Conservation (phyloP, 2,888 invertebrate species). For the Heliconius sara region DNA sequence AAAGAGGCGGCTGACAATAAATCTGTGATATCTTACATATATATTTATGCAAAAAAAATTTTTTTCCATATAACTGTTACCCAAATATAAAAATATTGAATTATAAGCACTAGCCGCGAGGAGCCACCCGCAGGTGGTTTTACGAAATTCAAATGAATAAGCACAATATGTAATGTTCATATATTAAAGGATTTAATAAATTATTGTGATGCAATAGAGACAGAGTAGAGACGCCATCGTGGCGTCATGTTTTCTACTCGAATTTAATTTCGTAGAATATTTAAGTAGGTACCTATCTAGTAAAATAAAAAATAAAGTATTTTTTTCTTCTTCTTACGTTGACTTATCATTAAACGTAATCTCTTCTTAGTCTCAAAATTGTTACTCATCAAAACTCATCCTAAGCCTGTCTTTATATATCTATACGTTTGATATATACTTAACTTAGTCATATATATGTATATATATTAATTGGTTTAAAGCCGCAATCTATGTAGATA, state of each 20-base stretch:
- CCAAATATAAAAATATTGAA: slow-evolving; percentile 28
- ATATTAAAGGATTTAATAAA: slow-evolving; percentile 3
- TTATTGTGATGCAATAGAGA: background rate
- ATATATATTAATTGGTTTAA: no score
- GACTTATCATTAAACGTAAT: no score
- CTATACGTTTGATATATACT: no score
- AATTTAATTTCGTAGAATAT: background rate
- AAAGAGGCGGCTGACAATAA: slow-evolving; percentile 30
- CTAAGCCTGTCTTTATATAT: no score
- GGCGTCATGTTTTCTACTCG: background rate
- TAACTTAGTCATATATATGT: no score
- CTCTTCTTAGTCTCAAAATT: no score
- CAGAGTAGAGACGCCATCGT: background rate
- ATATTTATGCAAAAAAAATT: background rate
- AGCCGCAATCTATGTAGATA: no score
- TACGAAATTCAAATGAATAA: slow-evolving; percentile 24
- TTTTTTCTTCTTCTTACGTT: no score
- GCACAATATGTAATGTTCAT: background rate
- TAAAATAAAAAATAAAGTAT: no score
- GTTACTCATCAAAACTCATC: no score
- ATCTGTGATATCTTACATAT: slow-evolving; percentile 30
- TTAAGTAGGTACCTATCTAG: background rate
- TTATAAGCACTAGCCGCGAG: slow-evolving; percentile 24
- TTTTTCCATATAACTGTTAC: slow-evolving; percentile 19
- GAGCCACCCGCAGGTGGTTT: slow-evolving; percentile 4